A percentile compares a stretch with the other conserved stretches of the same genome.
Evolutionary conservation across 2,888 invertebrate genomes (phyloP).

Genomic region (Fragum fragum): DNA sequence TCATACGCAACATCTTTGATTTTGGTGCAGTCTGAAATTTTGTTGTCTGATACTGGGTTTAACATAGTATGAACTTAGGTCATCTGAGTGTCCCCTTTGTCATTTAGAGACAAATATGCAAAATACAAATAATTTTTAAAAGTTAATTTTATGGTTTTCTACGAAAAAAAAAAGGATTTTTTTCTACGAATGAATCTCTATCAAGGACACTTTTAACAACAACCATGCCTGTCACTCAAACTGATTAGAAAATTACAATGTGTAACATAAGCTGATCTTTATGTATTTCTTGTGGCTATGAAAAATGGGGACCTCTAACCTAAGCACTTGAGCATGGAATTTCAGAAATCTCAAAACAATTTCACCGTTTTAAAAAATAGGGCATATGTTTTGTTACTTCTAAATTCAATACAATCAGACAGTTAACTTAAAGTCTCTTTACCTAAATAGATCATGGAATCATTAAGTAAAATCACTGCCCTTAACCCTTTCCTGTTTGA

Average conservation of each 20-base stretch:
- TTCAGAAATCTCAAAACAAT: not conserved
- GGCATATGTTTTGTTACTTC: not conserved
- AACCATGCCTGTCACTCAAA: constrained; percentile 17
- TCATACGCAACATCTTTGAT: too few species aligned
- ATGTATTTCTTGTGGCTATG: not conserved
- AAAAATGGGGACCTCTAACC: not conserved
- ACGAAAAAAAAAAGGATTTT: not conserved
- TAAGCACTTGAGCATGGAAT: constrained; percentile 2
- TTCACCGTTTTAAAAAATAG: not conserved
- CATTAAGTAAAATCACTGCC: too few species aligned
- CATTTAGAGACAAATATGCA: too few species aligned
- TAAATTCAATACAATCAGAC: too few species aligned
- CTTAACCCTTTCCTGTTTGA: too few species aligned
- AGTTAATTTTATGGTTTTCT: not conserved
- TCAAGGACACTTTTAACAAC: not conserved
- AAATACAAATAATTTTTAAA: too few species aligned
- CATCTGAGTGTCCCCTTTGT: too few species aligned
- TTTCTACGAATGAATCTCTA: not conserved
- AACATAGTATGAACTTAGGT: too few species aligned
- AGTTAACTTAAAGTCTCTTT: too few species aligned
- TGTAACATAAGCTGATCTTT: not conserved
- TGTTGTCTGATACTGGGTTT: too few species aligned
- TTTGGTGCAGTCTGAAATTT: too few species aligned
- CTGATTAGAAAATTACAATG: constrained; percentile 4
- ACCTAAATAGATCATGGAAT: too few species aligned